Evolutionary conservation across 2,888 invertebrate species (phyloP), one percentile per base, ranked within the genome.

Genomic region (Drosophila putrida): DNA sequence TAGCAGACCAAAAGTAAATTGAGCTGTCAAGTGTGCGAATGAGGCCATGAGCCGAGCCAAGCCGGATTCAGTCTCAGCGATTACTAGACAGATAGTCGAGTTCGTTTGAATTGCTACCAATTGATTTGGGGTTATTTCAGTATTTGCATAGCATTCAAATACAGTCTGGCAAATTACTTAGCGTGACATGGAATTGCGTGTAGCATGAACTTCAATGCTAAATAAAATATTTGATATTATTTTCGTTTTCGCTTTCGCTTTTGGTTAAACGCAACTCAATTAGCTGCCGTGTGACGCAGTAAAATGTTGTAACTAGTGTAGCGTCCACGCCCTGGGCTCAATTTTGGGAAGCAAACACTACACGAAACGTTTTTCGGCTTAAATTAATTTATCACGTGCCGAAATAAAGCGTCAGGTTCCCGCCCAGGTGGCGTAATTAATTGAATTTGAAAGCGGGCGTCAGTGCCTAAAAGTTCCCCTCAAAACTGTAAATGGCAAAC

Each of bases 301-400:
- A 76, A 78, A 82, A 70, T n/a, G n/a, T 71, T 72, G 73, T 71
- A 57, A 27, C 13, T 41, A 54, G 25, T 13, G 33, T 33, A 36
- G 44, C 28, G 57, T 46, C 58, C 74, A 75, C 75, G 70, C 78
- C 33, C 39, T 36, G 20, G 31, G 13, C 27, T 6, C 10, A 15
- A 11, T 15, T 15, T 15, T 15, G 11, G n/a, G n/a, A 69, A 68
- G 75, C 51, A 80, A 82, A 61, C 75, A 78, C 69, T 82, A 67
- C 60, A 47, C 67, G 75, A 67, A 35, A 44, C 55, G 43, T 50
- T 75, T 77, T 66, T 53, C 79, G 79, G 35, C 72, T 81, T 80
- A 79, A 83, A 83, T 83, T 51, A 84, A 83, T 83, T 84, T 83
- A 83, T 83, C 85, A 82, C 85, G 85, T 81, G 85, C 79, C 81